A percentile compares a stretch with the other conserved stretches of the same genome.
phyloP scores from a whole-genome alignment of 2,797 vertebrate genomes.

The Xenopus petersii region DNA sequence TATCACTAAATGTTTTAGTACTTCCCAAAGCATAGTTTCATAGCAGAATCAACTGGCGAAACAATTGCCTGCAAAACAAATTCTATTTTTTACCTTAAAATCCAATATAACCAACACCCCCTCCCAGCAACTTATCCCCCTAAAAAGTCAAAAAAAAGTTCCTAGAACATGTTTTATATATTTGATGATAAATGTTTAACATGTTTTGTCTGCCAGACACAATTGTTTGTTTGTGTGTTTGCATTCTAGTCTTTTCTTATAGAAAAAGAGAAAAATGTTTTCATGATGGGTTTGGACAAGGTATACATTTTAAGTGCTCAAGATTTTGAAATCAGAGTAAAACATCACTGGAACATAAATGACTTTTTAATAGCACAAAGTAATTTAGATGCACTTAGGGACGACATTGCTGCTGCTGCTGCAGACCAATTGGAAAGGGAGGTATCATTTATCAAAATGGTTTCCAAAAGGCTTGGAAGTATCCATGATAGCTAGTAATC shows the following conservation, averaged over 20 bases:
- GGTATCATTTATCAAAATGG: conserved; percentile 62
- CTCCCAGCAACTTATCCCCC: no score
- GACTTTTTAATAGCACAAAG: conserved; percentile 60
- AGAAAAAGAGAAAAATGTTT: conserved; percentile 57
- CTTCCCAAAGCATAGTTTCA: no score
- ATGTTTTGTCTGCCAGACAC: no score
- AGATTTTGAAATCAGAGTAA: conserved; percentile 60
- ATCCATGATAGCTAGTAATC: conserved; percentile 52
- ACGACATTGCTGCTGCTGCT: conserved; percentile 53
- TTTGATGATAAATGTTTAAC: no score
- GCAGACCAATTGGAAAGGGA: conserved; percentile 53
- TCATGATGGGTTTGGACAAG: conserved; percentile 61
- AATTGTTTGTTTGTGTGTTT: no score
- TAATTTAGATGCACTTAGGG: conserved; percentile 69
- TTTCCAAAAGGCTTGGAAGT: conserved; percentile 58
- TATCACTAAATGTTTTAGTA: no score
- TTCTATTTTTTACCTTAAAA: no score
- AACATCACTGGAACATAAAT: conserved; percentile 59
- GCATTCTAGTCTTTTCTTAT: neutral
- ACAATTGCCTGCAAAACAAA: no score
- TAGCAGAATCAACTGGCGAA: no score
- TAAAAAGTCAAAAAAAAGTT: no score
- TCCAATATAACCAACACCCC: no score
- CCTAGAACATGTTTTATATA: no score
- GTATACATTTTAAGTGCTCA: conserved; percentile 58